Conservation (phyloP, 1,140 invertebrate species). For the Drosophila simulans region DNA sequence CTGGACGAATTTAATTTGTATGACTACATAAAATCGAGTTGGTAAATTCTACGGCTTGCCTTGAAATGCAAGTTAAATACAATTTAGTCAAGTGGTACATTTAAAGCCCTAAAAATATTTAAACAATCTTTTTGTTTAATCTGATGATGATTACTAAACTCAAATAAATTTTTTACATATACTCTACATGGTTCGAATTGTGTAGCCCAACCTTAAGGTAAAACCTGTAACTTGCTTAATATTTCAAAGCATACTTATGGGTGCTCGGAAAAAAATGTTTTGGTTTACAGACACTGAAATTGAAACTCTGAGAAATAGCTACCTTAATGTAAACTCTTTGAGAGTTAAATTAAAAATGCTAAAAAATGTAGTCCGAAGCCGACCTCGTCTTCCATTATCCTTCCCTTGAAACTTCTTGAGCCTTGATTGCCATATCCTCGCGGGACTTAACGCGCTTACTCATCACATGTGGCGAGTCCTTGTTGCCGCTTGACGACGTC, state of each 20-base stretch:
- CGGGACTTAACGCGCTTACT: slow-evolving; percentile 12
- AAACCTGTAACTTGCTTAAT: neutral
- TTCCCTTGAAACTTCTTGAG: slow-evolving; percentile 10
- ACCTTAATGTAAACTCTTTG: neutral
- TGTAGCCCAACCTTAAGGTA: slow-evolving; percentile 19
- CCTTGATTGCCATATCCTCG: slow-evolving; percentile 9
- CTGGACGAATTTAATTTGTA: slow-evolving; percentile 2
- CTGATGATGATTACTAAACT: too few relatives aligned
- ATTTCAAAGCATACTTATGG: neutral
- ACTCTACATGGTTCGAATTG: neutral
- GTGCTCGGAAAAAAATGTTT: neutral
- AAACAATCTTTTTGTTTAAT: too few relatives aligned
- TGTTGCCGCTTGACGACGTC: slow-evolving; percentile 21
- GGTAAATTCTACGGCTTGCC: too few relatives aligned
- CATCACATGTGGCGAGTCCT: slow-evolving; percentile 23
- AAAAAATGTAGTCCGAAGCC: neutral
- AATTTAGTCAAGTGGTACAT: too few relatives aligned
- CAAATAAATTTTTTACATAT: too few relatives aligned
- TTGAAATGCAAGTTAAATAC: too few relatives aligned
- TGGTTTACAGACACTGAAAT: too few relatives aligned
- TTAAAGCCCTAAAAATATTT: neutral
- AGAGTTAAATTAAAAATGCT: neutral
- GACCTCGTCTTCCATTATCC: slow-evolving; percentile 3
- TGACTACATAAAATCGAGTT: neutral
- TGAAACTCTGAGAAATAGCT: neutral